Evolutionary conservation across 1,140 invertebrate species (phyloP), one percentile per base, ranked within the genome.

Genomic region (Micrasema longulum): DNA sequence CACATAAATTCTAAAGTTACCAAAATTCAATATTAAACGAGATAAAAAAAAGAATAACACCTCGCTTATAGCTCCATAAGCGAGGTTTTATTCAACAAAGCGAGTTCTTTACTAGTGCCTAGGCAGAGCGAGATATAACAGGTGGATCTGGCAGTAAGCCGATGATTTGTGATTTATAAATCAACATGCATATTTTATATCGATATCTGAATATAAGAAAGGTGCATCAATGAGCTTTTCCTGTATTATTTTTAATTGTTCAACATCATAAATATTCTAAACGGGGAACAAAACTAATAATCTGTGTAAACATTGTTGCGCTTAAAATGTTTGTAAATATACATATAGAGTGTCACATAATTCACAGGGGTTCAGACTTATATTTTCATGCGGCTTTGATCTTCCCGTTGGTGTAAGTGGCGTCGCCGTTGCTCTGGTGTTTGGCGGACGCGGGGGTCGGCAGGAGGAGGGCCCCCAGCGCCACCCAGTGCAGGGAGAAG

Each of bases 401-500:
- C 47, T 69, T 69, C 50, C 74, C 74, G n/a, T 75, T 75, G 52
- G 66, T 68, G 38, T 73, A 65, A n/a, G n/a, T 73, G 22, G 55
- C 53, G 23, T 64, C 64, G 5, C 74, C 74, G 64, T 73, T 76
- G 31, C n/a, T 48, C 22, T 48, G 52, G 10, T 22, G 14, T 12
- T 14, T 16, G 45, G 45, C 41, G 12, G 62, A 7, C 3, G 26
- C 26, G 31, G 18, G 31, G 16, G 26, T 45, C 16, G 84, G 83
- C 18, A 85, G 69, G 3, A 85, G 76, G 63, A 85, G 55, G 4
- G 84, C 80, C 20, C 82, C 82, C 23, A 85, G 48, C 5, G 84
- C 84, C 55, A 85, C 80, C 57, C 84, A 84, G 72, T 85, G 84
- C 2, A 85, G 77, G 0, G 81, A 84, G 70, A 84, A 85, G 66